Conservation (phyloP, 1,140 invertebrate genomes). For the Meteorus sp. region DNA sequence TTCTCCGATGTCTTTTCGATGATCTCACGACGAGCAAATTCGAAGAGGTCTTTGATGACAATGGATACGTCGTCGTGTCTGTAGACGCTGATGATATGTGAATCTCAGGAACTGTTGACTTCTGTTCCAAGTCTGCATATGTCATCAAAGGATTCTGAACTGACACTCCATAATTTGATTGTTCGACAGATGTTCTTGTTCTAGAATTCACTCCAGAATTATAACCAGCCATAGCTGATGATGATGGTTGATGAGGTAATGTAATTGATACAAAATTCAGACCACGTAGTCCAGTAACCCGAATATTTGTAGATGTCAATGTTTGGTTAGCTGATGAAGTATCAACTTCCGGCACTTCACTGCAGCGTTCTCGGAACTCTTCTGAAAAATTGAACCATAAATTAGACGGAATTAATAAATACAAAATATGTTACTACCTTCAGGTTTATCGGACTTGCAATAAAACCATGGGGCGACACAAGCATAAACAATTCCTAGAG, state of each 20-base stretch:
- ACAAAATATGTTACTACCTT: slow-evolving; percentile 9
- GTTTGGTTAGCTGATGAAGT: neutral
- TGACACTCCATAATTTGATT: too few relatives aligned
- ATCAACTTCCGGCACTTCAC: neutral
- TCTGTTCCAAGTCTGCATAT: too few relatives aligned
- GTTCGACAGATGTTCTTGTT: too few relatives aligned
- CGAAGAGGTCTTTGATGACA: too few relatives aligned
- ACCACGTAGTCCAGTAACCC: neutral
- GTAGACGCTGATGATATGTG: too few relatives aligned
- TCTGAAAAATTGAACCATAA: neutral
- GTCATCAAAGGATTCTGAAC: too few relatives aligned
- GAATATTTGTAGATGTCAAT: neutral
- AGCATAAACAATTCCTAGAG: slow-evolving; percentile 15
- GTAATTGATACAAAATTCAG: neutral
- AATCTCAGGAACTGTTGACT: too few relatives aligned
- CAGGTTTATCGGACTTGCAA: slow-evolving; percentile 7
- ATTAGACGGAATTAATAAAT: neutral
- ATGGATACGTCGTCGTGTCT: too few relatives aligned
- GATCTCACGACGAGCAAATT: too few relatives aligned
- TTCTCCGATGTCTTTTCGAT: too few relatives aligned
- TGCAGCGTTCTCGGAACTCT: neutral
- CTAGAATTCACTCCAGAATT: too few relatives aligned
- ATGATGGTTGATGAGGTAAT: neutral
- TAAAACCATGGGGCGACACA: slow-evolving; percentile 25
- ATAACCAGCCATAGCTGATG: too few relatives aligned